Conservation (phyloP, 2,113 vertebrate genomes). For the Menidia beryllina region DNA sequence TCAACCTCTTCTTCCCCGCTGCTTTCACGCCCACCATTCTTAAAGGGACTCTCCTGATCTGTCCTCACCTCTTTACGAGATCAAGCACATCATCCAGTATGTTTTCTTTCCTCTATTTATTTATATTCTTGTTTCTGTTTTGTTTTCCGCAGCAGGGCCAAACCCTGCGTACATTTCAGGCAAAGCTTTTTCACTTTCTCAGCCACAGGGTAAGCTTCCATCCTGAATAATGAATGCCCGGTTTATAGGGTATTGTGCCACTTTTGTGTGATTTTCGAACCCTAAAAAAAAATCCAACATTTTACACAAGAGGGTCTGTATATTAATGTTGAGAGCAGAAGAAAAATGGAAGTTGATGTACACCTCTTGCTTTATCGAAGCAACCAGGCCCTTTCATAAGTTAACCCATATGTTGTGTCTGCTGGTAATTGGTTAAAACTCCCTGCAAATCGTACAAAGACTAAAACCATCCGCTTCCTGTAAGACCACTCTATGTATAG, state of each 20-base stretch:
- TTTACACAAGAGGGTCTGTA: background rate
- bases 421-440: background rate
- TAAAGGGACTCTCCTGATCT: background rate
- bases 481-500: constrained; percentile 23
- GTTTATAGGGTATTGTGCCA: constrained; percentile 3
- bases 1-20: background rate
- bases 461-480: constrained; percentile 3
- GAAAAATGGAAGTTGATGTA: background rate
- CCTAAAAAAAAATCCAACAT: background rate
- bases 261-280: background rate
- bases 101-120: constrained; percentile 59
- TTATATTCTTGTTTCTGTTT: constrained; percentile 21
- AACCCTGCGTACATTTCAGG: background rate
- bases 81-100: constrained; percentile 37
- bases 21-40: background rate
- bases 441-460: constrained; percentile 6
- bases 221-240: background rate
- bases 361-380: background rate
- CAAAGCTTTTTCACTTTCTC: background rate
- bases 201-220: background rate
- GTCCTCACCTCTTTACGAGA: constrained; percentile 23
- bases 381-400: background rate
- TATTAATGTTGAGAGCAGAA: background rate
- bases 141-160: constrained; percentile 5
- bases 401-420: background rate